These are phyloP conservation scores for Chromoteleia sp. DNA, from an alignment of 2,888 invertebrate species.

Conservation along the genomic window DNA sequence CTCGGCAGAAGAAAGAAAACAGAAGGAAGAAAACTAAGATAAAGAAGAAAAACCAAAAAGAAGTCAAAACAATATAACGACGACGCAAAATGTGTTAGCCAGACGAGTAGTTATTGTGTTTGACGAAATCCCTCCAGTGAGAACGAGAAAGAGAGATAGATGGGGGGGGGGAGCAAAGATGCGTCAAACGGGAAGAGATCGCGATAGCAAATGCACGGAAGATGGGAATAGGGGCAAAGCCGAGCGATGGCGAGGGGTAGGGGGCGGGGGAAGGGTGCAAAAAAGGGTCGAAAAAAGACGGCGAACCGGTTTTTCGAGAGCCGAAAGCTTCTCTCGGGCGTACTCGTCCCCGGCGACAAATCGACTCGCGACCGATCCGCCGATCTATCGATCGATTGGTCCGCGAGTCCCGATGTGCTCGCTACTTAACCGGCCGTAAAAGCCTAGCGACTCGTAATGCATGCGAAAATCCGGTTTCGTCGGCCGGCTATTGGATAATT, in stretches of 20 bases:
- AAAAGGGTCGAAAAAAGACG: constrained; percentile 37
- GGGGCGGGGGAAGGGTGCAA: neutral
- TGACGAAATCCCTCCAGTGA: constrained; percentile 17
- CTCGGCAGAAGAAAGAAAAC: constrained; percentile 11
- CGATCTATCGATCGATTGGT: constrained; percentile 63
- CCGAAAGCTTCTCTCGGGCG: constrained; percentile 50
- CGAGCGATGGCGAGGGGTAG: no score
- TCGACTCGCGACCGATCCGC: constrained; percentile 55
- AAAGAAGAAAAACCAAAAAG: constrained; percentile 10
- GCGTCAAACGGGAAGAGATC: neutral
- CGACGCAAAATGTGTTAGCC: constrained; percentile 46
- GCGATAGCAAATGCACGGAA: no score
- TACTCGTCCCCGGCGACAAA: constrained; percentile 55
- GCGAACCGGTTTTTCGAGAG: constrained; percentile 59
- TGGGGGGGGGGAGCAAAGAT: neutral
- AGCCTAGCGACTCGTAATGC: constrained; percentile 55
- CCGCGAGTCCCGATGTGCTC: constrained; percentile 37
- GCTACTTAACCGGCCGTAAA: constrained; percentile 53
- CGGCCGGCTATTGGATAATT: constrained; percentile 77
- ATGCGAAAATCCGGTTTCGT: constrained; percentile 74
- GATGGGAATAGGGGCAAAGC: no score
- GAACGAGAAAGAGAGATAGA: neutral
- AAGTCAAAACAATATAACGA: constrained; percentile 44
- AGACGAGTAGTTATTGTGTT: constrained; percentile 49
- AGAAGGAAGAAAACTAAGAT: constrained; percentile 3